Conservation (phyloP, 1,140 invertebrate genomes). For the Lepidotrigona ventralis region DNA sequence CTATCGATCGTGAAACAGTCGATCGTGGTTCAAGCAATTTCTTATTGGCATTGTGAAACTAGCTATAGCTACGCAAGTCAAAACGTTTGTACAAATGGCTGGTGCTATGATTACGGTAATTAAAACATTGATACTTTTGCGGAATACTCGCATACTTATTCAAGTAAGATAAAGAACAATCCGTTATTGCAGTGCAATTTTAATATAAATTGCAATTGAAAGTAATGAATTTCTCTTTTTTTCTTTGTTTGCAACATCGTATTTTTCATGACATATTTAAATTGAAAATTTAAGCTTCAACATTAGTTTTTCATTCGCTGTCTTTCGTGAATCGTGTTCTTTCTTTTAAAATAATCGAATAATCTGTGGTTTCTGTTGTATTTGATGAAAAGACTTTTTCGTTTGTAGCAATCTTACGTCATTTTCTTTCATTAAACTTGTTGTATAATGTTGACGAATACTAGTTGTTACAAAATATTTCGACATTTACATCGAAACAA, state of each 20-base stretch:
- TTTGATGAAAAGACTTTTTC: background rate
- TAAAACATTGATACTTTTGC: background rate
- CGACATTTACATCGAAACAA: no score
- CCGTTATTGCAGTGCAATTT: no score
- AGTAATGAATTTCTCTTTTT: background rate
- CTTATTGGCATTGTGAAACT: constrained; percentile 29
- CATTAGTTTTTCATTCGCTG: background rate
- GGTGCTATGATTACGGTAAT: constrained; percentile 1
- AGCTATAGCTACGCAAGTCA: background rate
- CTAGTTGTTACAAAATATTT: no score
- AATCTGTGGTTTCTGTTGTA: background rate
- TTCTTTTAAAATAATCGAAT: background rate
- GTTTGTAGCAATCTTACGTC: no score
- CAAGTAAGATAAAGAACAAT: background rate
- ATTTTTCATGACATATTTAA: background rate
- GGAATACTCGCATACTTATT: no score
- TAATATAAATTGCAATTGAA: no score
- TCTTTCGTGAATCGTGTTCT: background rate
- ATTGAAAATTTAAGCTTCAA: background rate
- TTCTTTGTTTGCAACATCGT: background rate
- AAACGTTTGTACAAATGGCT: constrained; percentile 49
- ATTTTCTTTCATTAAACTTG: no score
- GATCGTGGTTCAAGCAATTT: background rate
- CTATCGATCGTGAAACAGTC: background rate
- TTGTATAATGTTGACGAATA: no score